Evolutionary conservation across 2,113 vertebrate species (phyloP).

Genomic region (Microcebus griseorufus): DNA sequence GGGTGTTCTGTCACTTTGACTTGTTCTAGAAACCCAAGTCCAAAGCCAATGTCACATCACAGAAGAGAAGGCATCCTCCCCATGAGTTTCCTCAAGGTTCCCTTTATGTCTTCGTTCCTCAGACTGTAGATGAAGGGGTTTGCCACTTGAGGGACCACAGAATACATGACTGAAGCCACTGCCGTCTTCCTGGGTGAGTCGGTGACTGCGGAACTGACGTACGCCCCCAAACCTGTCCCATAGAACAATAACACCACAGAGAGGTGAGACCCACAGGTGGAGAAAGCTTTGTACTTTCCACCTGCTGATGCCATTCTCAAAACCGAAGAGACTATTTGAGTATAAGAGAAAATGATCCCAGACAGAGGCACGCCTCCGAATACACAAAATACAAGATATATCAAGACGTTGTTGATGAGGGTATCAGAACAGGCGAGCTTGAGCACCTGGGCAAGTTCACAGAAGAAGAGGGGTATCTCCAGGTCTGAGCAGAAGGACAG

Average conservation of each 20-base stretch:
- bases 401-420: conserved; percentile 34
- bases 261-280: conserved; percentile 64
- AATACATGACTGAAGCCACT: conserved; percentile 34
- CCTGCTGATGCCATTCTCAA: not conserved
- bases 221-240: conserved; percentile 36
- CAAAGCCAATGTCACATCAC: not conserved
- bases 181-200: conserved; percentile 9
- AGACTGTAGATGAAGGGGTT: conserved; percentile 70
- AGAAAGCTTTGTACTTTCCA: conserved; percentile 50
- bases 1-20: not conserved
- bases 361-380: not conserved
- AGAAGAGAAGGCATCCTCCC: not conserved
- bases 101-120: conserved; percentile 53
- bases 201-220: conserved; percentile 20
- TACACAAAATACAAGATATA: not conserved
- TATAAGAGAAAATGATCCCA: conserved; percentile 55
- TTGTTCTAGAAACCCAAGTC: not conserved
- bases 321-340: conserved; percentile 11
- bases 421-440: conserved; percentile 47
- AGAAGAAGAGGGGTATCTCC: conserved; percentile 58
- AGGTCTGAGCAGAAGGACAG: conserved; percentile 32
- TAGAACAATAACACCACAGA: conserved; percentile 61
- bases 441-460: conserved; percentile 45
- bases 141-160: conserved; percentile 50
- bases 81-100: not conserved